These are phyloP conservation scores for Patagioenas fasciata DNA, from an alignment of 2,113 vertebrate genomes.

Conservation along the genomic window DNA sequence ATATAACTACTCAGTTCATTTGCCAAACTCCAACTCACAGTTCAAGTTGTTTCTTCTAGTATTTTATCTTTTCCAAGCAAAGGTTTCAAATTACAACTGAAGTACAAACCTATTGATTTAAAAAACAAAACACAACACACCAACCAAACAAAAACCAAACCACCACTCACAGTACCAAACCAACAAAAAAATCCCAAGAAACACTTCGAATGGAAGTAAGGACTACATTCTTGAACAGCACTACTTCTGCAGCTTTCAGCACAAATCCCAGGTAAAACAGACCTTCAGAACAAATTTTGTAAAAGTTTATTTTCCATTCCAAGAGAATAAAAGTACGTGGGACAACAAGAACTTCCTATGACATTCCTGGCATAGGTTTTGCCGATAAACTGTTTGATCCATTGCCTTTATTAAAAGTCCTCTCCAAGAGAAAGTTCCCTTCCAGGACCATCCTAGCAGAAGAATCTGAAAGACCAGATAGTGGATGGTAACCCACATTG, in stretches of 20 bases:
- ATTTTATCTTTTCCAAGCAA: neutral
- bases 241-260: neutral
- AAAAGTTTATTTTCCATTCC: neutral
- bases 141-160: no score
- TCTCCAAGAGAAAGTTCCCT: neutral
- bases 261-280: neutral
- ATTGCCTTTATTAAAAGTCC: neutral
- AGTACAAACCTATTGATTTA: neutral
- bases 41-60: neutral
- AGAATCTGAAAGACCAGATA: neutral
- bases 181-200: no score
- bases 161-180: no score
- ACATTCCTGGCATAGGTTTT: rapidly evolving
- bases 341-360: neutral
- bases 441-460: neutral
- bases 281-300: neutral
- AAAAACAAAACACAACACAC: neutral
- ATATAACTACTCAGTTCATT: rapidly evolving
- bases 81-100: neutral
- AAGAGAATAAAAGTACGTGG: rapidly evolving
- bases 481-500: neutral
- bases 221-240: neutral
- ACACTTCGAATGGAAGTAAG: neutral
- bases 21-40: neutral
- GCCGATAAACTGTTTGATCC: neutral